These are phyloP conservation scores for Drymodes brunneopygia DNA, from an alignment of 2,113 vertebrate species.

Conservation along the genomic window DNA sequence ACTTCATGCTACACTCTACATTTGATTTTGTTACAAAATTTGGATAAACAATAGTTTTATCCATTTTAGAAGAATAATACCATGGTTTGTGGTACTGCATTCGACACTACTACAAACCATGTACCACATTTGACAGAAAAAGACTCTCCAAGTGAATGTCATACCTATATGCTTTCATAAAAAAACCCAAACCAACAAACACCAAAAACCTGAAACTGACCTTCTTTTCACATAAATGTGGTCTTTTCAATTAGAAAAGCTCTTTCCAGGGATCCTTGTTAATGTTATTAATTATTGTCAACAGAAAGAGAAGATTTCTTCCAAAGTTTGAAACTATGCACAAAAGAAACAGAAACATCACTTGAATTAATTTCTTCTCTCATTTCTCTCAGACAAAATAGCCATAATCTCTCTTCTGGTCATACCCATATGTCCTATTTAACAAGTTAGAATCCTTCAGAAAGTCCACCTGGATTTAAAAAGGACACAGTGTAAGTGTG, in stretches of 20 bases:
- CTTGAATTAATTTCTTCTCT: background rate
- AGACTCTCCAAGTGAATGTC: background rate
- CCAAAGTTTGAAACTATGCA: background rate
- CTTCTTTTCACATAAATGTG: background rate
- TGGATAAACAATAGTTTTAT: background rate
- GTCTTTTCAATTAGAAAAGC: background rate
- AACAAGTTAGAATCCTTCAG: background rate
- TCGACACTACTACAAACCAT: background rate
- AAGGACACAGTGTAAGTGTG: background rate
- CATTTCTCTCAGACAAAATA: background rate
- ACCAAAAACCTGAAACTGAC: background rate
- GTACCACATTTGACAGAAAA: background rate
- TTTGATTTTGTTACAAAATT: background rate
- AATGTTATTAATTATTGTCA: background rate
- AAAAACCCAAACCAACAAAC: background rate
- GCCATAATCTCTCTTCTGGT: background rate
- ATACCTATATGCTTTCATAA: fast-evolving
- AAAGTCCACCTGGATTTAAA: background rate
- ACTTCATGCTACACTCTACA: background rate
- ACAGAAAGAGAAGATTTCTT: background rate
- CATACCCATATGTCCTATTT: background rate
- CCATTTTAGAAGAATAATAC: background rate
- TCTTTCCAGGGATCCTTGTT: background rate
- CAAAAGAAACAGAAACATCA: background rate
- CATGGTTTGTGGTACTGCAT: background rate